A percentile compares a stretch with the other conserved stretches of the same genome.
These are phyloP conservation scores for Cylindroiulus punctatus DNA, from an alignment of 2,888 invertebrate genomes.

Conservation along the genomic window DNA sequence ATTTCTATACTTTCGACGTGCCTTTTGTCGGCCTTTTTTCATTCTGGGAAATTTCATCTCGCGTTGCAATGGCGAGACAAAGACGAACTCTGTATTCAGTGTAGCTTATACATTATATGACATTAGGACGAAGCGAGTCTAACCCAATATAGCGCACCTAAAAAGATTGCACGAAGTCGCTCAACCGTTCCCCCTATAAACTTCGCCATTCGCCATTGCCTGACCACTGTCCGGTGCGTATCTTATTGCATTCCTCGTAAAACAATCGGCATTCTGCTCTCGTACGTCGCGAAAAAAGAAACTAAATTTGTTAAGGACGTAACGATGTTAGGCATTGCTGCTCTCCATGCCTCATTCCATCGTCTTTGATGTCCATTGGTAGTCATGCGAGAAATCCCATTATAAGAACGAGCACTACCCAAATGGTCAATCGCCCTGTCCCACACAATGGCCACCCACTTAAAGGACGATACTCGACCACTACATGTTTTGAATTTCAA, in stretches of 20 bases:
- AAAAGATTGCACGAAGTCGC: constrained; percentile 14
- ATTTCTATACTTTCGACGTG: neutral
- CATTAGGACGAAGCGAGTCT: neutral
- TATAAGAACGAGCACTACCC: constrained; percentile 45
- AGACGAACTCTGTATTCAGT: neutral
- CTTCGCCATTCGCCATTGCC: neutral
- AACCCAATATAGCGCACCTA: neutral
- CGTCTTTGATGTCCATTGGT: constrained; percentile 47
- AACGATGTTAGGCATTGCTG: constrained; percentile 45
- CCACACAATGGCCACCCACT: constrained; percentile 29
- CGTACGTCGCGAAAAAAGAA: neutral
- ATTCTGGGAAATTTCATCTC: neutral
- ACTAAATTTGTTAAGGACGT: constrained; percentile 42
- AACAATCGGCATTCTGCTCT: constrained; percentile 35
- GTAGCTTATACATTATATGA: neutral
- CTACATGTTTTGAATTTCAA: constrained; percentile 43
- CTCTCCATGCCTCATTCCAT: constrained; percentile 41
- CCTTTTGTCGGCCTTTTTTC: neutral
- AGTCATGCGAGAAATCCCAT: constrained; percentile 42
- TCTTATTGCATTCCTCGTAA: constrained; percentile 21
- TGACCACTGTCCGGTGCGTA: neutral
- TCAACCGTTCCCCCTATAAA: constrained; percentile 8
- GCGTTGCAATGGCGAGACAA: neutral
- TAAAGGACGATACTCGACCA: constrained; percentile 28
- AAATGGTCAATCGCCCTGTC: constrained; percentile 33